Percentiles rank a stretch among this genome's conserved stretches.
These are phyloP conservation scores for Idaea straminata DNA, from an alignment of 2,888 invertebrate species.

Conservation along the genomic window DNA sequence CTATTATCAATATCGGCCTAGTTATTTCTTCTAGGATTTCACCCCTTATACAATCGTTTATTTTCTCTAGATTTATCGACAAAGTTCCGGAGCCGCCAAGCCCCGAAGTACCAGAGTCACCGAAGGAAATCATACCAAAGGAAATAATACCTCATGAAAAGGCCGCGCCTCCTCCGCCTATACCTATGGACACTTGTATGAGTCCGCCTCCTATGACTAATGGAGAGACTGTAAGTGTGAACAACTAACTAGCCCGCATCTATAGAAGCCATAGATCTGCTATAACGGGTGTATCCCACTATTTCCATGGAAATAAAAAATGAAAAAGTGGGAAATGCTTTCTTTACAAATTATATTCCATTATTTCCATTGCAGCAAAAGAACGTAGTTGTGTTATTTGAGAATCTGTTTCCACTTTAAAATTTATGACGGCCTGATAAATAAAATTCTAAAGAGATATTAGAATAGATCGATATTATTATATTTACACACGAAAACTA, in stretches of 20 bases:
- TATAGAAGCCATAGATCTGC: too few species aligned
- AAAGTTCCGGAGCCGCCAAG: slow-evolving; percentile 45
- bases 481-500: too few species aligned
- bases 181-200: slow-evolving; percentile 65
- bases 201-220: slow-evolving; percentile 67
- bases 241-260: neutral
- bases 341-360: too few species aligned
- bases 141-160: slow-evolving; percentile 31
- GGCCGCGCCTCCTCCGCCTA: slow-evolving; percentile 48
- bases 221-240: slow-evolving; percentile 63
- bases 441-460: too few species aligned
- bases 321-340: too few species aligned
- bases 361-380: too few species aligned
- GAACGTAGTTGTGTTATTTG: too few species aligned
- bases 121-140: slow-evolving; percentile 37
- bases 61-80: slow-evolving; percentile 33
- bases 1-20: neutral
- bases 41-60: neutral
- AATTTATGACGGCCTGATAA: too few species aligned
- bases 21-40: neutral
- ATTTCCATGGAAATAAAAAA: too few species aligned
- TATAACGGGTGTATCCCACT: too few species aligned
- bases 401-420: too few species aligned
- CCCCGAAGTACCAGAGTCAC: slow-evolving; percentile 51
- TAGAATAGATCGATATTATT: too few species aligned